These are phyloP conservation scores for Todiramphus saurophagus DNA, from an alignment of 2,113 vertebrate species.

Conservation along the genomic window DNA sequence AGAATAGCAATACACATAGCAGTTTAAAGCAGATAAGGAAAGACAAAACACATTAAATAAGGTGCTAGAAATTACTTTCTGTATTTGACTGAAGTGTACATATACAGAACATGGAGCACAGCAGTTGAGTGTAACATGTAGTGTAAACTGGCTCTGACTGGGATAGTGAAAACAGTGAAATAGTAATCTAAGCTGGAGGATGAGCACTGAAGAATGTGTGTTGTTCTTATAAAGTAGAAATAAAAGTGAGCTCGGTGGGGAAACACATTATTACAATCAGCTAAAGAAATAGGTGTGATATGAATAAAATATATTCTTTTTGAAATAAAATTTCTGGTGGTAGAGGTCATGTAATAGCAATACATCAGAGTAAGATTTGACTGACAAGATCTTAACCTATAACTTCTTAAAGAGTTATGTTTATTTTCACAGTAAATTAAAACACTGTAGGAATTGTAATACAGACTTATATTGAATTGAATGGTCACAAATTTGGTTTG, in stretches of 20 bases:
- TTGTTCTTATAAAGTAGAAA: not conserved
- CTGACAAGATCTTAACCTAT: not conserved
- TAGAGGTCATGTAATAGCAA: not conserved
- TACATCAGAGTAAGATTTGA: not conserved
- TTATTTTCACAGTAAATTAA: not conserved
- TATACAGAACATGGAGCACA: not conserved
- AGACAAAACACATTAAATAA: not conserved
- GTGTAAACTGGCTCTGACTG: not conserved
- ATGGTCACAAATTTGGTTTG: not conserved
- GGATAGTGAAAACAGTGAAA: not conserved
- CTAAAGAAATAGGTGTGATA: not conserved
- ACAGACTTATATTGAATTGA: not conserved
- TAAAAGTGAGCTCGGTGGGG: not conserved
- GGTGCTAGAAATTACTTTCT: not conserved
- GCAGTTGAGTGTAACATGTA: not conserved
- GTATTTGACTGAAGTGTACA: not conserved
- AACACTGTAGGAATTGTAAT: not conserved
- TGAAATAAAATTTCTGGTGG: not conserved
- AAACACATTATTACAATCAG: not conserved
- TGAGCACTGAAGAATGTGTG: not conserved
- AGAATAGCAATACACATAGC: not conserved
- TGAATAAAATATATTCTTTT: not conserved
- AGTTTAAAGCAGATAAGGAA: not conserved
- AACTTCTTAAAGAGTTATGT: not conserved
- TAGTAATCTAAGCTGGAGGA: not conserved